Evolutionary conservation across 1,140 invertebrate genomes (phyloP), one percentile per base, ranked within the genome.

Genomic region (Drosophila simulans): DNA sequence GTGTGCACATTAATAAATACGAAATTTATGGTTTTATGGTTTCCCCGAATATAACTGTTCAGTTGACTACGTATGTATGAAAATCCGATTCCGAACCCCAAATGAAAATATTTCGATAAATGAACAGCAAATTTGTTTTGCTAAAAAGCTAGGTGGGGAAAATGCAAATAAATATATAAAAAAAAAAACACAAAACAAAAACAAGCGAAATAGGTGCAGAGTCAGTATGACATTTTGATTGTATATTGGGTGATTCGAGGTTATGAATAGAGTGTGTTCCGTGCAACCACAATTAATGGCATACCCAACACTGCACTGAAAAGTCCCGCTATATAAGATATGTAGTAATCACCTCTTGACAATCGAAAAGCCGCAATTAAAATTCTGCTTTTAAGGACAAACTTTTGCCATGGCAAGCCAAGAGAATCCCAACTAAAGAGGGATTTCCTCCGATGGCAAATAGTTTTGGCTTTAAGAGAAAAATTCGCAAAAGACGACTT

Each of bases 11-110:
- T 40, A 65, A 75, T 74, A 75, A 65, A 74, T 64, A 25, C 17
- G 15, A 65, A 75, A 75, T 75, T 75, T 75, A 75, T 75, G 71
- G 60, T 37, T 75, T 75, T 65, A 70, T 70, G 66, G 66, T 46
- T 34, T 39, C 13, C 39, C 42, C 43, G 65, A 55, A 55, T 69
- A 54, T 25, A 55, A 69, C 49, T 55, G 63, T 68, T 69, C 34
- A 55, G 42, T 20, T 22, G 17, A 17, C 31, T 34, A 22, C 37
- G 20, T 22, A 22, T 22, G 48, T 42, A 43, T 15, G 37, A 51
- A 52, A 66, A 69, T 69, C 31, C 12, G 10, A 37, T 45, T 53
- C 13, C 13, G 34, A 69, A 48, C 64, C 55, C 48, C 34, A 56
- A 69, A 56, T 48, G 17, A 39, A 69, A 48, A 66, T 48, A 46